Conservation (phyloP, 2,113 vertebrate species). For the Procavia capensis region DNA sequence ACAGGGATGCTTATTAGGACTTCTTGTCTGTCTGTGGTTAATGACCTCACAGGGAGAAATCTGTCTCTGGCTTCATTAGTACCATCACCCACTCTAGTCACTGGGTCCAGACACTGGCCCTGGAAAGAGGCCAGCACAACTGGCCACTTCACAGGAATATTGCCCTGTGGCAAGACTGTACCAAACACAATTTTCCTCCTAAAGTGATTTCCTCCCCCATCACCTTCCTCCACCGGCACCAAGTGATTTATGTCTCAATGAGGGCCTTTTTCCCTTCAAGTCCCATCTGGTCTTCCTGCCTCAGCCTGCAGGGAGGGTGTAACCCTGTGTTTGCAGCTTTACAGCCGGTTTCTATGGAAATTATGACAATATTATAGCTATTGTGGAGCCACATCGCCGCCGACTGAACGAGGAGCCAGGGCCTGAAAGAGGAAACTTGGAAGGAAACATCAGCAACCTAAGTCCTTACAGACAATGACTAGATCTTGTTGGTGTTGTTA, state of each 20-base stretch:
- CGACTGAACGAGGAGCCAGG: conserved; percentile 8
- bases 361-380: conserved; percentile 75
- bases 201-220: conserved; percentile 1
- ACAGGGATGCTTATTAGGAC: not conserved
- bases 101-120: conserved; percentile 8
- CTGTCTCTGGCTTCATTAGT: not conserved
- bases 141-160: not conserved
- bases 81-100: not conserved
- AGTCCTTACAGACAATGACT: conserved; percentile 67
- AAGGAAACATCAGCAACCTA: conserved; percentile 67
- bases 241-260: conserved; percentile 72
- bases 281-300: conserved; percentile 77
- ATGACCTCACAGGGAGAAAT: not conserved
- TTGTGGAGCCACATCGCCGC: conserved; percentile 20
- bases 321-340: conserved; percentile 79
- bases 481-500: not conserved
- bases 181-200: conserved; percentile 9
- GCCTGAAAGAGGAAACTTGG: conserved; percentile 68
- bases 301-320: conserved; percentile 76
- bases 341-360: conserved; percentile 84
- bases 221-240: not conserved
- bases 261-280: conserved; percentile 56
- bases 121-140: not conserved
- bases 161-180: not conserved
- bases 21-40: not conserved